Base-by-base conservation (phyloP, 2,797 vertebrate species). In the Cheirogaleus major region DNA sequence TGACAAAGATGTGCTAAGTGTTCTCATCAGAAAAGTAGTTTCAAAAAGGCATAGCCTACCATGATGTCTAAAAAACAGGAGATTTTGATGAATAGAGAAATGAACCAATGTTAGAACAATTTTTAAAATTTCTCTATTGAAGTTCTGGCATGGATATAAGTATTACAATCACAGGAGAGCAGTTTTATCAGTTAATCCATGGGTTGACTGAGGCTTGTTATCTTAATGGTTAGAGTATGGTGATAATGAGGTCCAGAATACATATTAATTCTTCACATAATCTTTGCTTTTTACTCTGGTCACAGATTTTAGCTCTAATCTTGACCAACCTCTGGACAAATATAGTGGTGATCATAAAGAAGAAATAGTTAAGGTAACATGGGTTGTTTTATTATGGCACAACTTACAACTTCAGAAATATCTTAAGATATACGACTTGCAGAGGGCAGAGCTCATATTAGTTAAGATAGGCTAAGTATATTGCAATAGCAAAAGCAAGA, bases 21-120 rank as follows among this genome's bases (percentile, higher is more conserved):
- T 94, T 95, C 83, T 96, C 92, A 95, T 96, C 43, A 5, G 91
- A 93, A 80, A 94, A 0, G 0, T 95, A 10, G 73, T 65, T 97
- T 98, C 92, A 95, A 91, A 98, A 93, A 63, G 81, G 32, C 91
- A 95, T 92, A 96, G 86, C 91, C 89, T 93, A 78, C 91, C 0
- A 0, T 82, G 87, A 95, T 97, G 80, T 61, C 38, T 96, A 95
- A 97, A 93, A 86, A 93, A 57, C 94, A 94, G 76, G 94, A 87
- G 0, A 67, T 94, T 92, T 75, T 80, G 32, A 89, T 89, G 22
- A 13, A 93, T 83, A 91, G 92, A 84, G 86, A 98, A 97, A 95
- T 91, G 69, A 59, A 81, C 20, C 35, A 48, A 38, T 92, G 45
- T 96, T 72, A 73, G 35, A 93, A 91, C 76, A 89, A 30, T 92